Evolutionary conservation across 2,113 vertebrate genomes (phyloP).

Genomic region (Motacilla alba): DNA sequence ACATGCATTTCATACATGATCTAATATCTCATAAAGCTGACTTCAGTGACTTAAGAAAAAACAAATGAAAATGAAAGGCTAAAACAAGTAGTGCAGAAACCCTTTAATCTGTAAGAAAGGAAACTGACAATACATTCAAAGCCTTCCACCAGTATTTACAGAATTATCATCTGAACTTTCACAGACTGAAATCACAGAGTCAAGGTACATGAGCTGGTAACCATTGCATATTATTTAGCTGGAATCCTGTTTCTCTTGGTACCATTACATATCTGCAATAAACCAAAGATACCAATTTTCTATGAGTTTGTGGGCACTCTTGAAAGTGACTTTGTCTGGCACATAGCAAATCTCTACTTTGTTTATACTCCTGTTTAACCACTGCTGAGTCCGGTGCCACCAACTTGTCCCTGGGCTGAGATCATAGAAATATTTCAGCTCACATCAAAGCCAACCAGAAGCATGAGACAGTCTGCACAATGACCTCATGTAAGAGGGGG

Average conservation of each 20-base stretch:
- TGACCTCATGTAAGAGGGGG: slow-evolving; percentile 28
- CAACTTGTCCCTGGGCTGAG: slow-evolving; percentile 71
- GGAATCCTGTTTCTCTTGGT: background rate
- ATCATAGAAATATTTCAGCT: slow-evolving; percentile 68
- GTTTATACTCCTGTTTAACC: slow-evolving; percentile 37
- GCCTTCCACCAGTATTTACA: background rate
- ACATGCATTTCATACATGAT: background rate
- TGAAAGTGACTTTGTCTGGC: slow-evolving; percentile 40
- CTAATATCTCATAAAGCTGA: background rate
- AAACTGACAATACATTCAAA: background rate
- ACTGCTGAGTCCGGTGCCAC: slow-evolving; percentile 60
- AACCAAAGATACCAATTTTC: slow-evolving; percentile 10
- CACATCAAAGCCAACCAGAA: slow-evolving; percentile 75
- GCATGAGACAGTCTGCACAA: slow-evolving; percentile 23
- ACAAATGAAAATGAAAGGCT: background rate
- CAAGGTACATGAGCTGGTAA: background rate
- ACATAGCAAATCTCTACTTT: slow-evolving; percentile 23
- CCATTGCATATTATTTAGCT: background rate
- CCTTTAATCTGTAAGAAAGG: background rate
- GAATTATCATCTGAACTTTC: background rate
- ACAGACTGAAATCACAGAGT: background rate
- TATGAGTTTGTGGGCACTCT: background rate
- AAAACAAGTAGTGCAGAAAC: background rate
- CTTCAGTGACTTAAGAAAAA: background rate
- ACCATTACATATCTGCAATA: background rate